phyloP scores from a whole-genome alignment of 1,140 invertebrate species.

The Zaprionus ornatus region DNA sequence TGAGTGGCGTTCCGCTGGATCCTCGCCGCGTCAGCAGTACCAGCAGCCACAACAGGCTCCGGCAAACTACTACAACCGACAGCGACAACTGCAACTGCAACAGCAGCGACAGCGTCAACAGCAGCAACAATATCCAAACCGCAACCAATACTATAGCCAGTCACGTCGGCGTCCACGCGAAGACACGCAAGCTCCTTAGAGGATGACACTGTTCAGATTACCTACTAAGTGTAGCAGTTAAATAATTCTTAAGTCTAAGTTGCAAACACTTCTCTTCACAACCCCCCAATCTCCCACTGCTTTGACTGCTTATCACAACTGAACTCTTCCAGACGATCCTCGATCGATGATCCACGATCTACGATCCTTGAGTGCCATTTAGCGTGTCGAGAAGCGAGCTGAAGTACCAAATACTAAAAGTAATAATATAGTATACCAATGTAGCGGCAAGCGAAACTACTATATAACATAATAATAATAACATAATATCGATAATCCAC shows the following conservation, averaged over 20 bases:
- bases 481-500: conserved; percentile 37
- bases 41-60: conserved; percentile 31
- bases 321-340: conserved; percentile 8
- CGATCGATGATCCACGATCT: not conserved
- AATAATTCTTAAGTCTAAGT: conserved; percentile 68
- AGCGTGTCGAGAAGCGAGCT: conserved; percentile 2
- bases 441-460: conserved; percentile 19
- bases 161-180: conserved; percentile 63
- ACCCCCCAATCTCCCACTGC: not conserved
- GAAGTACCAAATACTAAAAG: conserved; percentile 12
- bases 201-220: conserved; percentile 47
- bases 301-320: not conserved
- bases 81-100: not conserved
- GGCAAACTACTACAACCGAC: conserved; percentile 54
- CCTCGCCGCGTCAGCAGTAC: not conserved
- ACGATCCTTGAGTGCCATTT: not conserved
- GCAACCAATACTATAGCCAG: conserved; percentile 32
- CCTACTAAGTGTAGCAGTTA: conserved; percentile 70
- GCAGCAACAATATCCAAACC: not conserved
- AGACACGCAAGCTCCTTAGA: conserved; percentile 69
- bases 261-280: conserved; percentile 49
- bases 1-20: not conserved
- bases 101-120: not conserved
- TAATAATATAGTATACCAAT: conserved; percentile 24
- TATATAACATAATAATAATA: conserved; percentile 15